Evolutionary conservation across 2,797 vertebrate genomes (phyloP).

Genomic region (Diglossa cyanea): DNA sequence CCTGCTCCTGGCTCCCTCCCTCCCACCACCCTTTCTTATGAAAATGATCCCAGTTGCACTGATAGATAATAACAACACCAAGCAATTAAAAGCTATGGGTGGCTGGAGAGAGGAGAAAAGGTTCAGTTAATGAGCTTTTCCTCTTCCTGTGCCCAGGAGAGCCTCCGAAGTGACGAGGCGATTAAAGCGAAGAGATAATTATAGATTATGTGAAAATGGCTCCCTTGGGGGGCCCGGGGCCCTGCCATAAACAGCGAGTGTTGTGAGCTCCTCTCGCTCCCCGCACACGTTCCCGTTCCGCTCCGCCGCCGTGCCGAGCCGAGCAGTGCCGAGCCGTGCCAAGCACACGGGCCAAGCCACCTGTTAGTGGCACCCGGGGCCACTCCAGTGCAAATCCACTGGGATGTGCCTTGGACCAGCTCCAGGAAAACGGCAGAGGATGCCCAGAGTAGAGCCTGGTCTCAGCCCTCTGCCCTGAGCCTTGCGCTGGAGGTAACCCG

Average conservation of each 20-base stretch:
- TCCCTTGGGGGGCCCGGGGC: slow-evolving; percentile 72
- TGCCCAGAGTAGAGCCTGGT: background rate
- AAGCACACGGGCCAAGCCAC: slow-evolving; percentile 50
- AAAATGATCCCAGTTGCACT: slow-evolving; percentile 85
- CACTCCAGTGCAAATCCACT: background rate
- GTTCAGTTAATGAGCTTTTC: slow-evolving; percentile 96
- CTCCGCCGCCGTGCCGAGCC: background rate
- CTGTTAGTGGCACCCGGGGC: slow-evolving; percentile 56
- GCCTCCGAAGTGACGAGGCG: slow-evolving; percentile 86
- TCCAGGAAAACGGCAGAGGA: background rate
- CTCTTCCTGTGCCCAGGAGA: slow-evolving; percentile 82
- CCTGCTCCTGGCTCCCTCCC: slow-evolving; percentile 67
- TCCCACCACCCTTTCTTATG: slow-evolving; percentile 81
- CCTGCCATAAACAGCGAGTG: slow-evolving; percentile 74
- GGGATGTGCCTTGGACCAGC: background rate
- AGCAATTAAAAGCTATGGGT: slow-evolving; percentile 91
- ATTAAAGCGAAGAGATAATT: slow-evolving; percentile 94
- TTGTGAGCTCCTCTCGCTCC: slow-evolving; percentile 63
- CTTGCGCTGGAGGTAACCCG: background rate
- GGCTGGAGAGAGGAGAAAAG: slow-evolving; percentile 90
- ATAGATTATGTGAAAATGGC: slow-evolving; percentile 86
- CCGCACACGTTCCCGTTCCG: background rate
- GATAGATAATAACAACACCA: slow-evolving; percentile 90
- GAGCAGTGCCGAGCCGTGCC: background rate
- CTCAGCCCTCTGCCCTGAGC: background rate